Evolutionary conservation across 1,140 invertebrate genomes (phyloP).

Genomic region (Homarus americanus): DNA sequence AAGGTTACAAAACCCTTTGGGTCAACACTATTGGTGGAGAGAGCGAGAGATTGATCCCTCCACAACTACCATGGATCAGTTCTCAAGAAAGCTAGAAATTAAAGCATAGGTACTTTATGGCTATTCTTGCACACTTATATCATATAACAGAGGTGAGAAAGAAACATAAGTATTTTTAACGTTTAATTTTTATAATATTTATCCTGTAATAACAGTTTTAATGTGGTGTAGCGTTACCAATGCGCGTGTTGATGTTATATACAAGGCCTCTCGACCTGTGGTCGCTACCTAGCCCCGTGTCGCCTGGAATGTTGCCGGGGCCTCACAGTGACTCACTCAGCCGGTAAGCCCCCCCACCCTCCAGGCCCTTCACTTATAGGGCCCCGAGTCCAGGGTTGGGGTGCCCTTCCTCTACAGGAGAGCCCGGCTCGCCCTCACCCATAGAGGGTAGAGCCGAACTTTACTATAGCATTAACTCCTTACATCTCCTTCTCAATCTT

Average conservation of each 20-base stretch:
- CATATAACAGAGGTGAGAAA: too few species aligned
- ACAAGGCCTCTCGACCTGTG: constrained; percentile 46
- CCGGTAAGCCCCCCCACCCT: background rate
- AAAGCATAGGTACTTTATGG: too few species aligned
- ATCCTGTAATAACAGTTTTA: constrained; percentile 45
- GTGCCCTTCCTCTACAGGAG: constrained; percentile 28
- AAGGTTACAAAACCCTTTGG: too few species aligned
- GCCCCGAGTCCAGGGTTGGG: constrained; percentile 8
- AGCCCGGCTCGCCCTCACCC: constrained; percentile 65
- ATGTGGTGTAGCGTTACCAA: constrained; percentile 27
- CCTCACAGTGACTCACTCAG: constrained; percentile 35
- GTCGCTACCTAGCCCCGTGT: constrained; percentile 30
- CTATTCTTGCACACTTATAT: too few species aligned
- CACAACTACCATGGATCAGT: too few species aligned
- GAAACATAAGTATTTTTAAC: constrained; percentile 15
- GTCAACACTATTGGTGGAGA: too few species aligned
- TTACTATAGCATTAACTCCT: background rate
- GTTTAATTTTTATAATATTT: constrained; percentile 45
- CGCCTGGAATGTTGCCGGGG: constrained; percentile 49
- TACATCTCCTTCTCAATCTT: constrained; percentile 80
- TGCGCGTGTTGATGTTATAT: constrained; percentile 53
- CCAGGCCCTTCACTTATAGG: background rate
- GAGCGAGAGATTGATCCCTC: too few species aligned
- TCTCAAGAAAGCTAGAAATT: too few species aligned
- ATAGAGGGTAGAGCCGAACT: constrained; percentile 52